Base-by-base conservation (phyloP, 1,140 invertebrate species). In the Drosophila nasuta region DNA sequence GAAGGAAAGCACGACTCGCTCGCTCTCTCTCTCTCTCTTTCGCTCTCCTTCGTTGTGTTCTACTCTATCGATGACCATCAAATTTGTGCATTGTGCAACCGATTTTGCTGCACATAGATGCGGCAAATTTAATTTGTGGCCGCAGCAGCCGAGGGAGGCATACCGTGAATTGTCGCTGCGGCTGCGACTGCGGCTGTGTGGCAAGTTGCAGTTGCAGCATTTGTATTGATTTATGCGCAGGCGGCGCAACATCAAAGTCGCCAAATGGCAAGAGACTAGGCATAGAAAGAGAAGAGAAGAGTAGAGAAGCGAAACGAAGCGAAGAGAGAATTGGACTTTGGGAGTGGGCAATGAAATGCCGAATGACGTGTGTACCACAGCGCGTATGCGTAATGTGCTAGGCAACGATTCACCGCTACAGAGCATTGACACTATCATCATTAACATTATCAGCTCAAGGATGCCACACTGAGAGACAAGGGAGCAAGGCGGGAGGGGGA, bases 361-460 rank as follows among this genome's bases (percentile, higher is more conserved):
- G 63, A 43, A 56, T 70, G 67, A 63, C 43, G 59, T 43, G 46
- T n/a, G 51, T n/a, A 45, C 59, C 45, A 62, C 56, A 13, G 48
- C 45, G 66, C 82, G 83, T 88, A 87, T 87, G 86, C 80, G 80
- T 88, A 87, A 88, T 87, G 51, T 54, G 1, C 11, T 15, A 7
- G 4, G 4, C 5, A 11, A 15, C 51, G 13, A 57, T 78, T 75
- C 51, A 89, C 85, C 80, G 83, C 81, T 88, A 88, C 68, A 85
- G 81, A 79, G 83, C 83, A 88, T 88, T 88, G 83, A 89, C 83
- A 88, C 77, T 80, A 48, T 38, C 82, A 89, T 83, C 63, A 81
- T 77, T 49, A 79, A 67, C 63, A 77, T 60, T 58, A 70, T 8
- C 1, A 1, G 35, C 35, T 38, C 35, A 38, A 38, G 35, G 35